These are phyloP conservation scores for Ametastegia equiseti DNA, from an alignment of 2,888 invertebrate genomes.

Conservation along the genomic window DNA sequence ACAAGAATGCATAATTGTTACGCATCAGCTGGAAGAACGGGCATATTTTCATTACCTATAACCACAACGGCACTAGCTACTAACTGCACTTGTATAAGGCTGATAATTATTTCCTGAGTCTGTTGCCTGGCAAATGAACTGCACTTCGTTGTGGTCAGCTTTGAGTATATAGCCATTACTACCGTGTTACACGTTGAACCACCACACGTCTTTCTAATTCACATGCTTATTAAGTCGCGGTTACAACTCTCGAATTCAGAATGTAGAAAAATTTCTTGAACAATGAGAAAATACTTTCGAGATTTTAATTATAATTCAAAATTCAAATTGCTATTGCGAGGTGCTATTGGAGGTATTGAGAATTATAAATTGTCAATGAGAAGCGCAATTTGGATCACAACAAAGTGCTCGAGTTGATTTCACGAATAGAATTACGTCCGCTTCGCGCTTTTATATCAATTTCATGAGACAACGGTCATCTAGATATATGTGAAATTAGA, in stretches of 20 bases:
- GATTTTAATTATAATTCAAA: no score
- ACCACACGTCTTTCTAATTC: neutral
- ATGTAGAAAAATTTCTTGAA: neutral
- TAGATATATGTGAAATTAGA: neutral
- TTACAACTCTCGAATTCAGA: neutral
- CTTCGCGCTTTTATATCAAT: neutral
- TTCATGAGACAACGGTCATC: neutral
- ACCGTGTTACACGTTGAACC: constrained; percentile 18
- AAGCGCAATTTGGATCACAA: neutral
- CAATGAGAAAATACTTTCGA: neutral
- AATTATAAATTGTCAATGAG: neutral
- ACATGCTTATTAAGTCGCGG: neutral
- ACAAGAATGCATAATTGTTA: no score
- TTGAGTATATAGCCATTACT: constrained; percentile 15
- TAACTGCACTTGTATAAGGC: constrained; percentile 37
- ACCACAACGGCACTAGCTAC: constrained; percentile 33
- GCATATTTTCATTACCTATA: neutral
- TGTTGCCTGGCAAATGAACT: constrained; percentile 21
- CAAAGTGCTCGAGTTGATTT: neutral
- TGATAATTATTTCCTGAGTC: constrained; percentile 41
- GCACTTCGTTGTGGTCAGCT: constrained; percentile 27
- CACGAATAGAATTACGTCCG: neutral
- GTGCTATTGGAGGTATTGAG: neutral
- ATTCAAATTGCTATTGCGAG: no score
- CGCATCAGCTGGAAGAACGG: no score